Conservation (phyloP, 2,797 vertebrate genomes). For the Notolabrus celidotus region DNA sequence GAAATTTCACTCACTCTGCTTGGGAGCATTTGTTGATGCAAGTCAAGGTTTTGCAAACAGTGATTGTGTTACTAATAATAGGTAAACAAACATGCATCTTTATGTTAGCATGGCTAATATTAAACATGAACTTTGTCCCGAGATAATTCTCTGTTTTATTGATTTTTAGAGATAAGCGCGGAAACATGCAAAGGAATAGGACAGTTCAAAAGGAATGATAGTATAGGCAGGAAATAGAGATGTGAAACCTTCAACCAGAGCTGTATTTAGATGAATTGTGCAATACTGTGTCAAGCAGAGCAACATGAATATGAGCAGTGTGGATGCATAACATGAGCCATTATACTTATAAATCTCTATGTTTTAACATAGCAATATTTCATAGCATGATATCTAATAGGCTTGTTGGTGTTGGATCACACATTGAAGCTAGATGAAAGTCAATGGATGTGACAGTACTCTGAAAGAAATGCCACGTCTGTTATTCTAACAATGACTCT, state of each 20-base stretch:
- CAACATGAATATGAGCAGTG: too few species aligned
- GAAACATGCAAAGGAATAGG: neutral
- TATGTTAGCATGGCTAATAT: constrained; percentile 5
- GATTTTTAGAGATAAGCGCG: neutral
- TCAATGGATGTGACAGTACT: neutral
- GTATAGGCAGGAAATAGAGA: neutral
- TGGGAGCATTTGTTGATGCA: constrained; percentile 10
- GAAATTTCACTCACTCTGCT: neutral
- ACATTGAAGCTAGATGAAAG: neutral
- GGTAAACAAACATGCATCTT: constrained; percentile 18
- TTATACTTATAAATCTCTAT: too few species aligned
- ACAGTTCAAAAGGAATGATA: neutral
- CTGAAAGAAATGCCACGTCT: too few species aligned
- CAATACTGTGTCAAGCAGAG: too few species aligned
- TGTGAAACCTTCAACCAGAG: neutral
- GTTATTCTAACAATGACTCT: too few species aligned
- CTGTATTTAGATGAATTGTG: neutral
- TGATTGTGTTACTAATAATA: neutral
- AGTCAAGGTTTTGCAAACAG: constrained; percentile 14
- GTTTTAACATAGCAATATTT: too few species aligned
- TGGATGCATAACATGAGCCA: too few species aligned
- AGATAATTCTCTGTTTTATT: neutral
- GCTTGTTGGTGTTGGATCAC: too few species aligned
- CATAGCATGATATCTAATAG: too few species aligned
- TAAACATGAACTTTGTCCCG: neutral